Evolutionary conservation across 2,888 invertebrate genomes (phyloP), one percentile per base, ranked within the genome.

Genomic region (Cepaea hortensis): DNA sequence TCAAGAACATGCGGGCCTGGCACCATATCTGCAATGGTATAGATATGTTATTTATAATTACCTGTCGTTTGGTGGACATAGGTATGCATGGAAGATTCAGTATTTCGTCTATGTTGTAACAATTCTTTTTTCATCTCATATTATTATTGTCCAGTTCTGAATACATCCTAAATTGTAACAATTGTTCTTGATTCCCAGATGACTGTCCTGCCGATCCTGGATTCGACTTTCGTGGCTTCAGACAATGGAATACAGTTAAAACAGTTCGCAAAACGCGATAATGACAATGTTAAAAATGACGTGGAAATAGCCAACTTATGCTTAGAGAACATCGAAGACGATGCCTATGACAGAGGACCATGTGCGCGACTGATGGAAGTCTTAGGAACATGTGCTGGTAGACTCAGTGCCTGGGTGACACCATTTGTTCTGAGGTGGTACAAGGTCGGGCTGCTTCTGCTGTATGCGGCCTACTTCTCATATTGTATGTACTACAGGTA

Each of bases 401-500:
- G 18, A 18, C 35, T 80, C 35, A 35, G 35, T 46, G 62, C 5
- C 4, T 9, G n/a, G 13, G 9, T 46, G 15, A 20, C 20, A 18
- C 18, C 62, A 3, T 5, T 46, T 23, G 62, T 83, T 15, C 35
- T 46, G 48, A 18, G 35, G 23, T n/a, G 77, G 13, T 62, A 61
- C 48, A 84, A 77, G 55, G n/a, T 77, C 18, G 20, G 20, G 13
- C 0, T 84, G 7, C 18, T 77, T n/a, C 61, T 84, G 23, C 62
- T 65, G 48, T 84, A 77, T n/a, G 3, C 15, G n/a, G 77, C 77
- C 7, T 84, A 84, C 15, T 84, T 84, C 75, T 9, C 77, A 6
- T 84, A 77, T 68, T 76, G 77, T 68, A 84, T 84, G 84, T 77
- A 77, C 46, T 68, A 77, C 77, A 84, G 84, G 84, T 84, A 84